Conservation (phyloP, 2,888 invertebrate species). For the Formica aserva region DNA sequence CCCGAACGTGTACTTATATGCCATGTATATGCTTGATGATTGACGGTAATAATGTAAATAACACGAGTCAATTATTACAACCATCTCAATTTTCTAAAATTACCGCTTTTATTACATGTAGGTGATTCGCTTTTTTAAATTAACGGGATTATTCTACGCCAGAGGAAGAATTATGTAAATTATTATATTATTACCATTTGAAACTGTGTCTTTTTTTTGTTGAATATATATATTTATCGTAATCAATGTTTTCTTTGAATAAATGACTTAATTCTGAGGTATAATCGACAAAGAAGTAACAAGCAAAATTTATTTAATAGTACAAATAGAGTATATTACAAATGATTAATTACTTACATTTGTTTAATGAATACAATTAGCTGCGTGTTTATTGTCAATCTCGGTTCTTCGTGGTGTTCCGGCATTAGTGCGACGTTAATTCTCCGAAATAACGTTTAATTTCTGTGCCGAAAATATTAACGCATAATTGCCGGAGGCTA, state of each 20-base stretch:
- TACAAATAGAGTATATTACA: background rate
- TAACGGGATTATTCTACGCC: background rate
- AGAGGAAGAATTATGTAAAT: background rate
- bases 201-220: background rate
- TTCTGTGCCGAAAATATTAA: slow-evolving; percentile 62
- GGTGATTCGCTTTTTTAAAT: background rate
- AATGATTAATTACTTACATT: background rate
- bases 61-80: background rate
- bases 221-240: background rate
- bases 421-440: slow-evolving; percentile 55
- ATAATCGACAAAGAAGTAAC: background rate
- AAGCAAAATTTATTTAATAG: background rate
- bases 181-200: background rate
- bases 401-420: slow-evolving; percentile 52
- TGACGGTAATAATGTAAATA: slow-evolving; percentile 16
- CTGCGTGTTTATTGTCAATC: background rate
- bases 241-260: background rate
- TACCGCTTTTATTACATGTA: background rate
- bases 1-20: background rate
- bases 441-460: slow-evolving; percentile 60
- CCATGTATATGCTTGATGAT: slow-evolving; percentile 4
- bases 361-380: slow-evolving; percentile 12
- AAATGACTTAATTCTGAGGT: background rate
- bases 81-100: slow-evolving; percentile 1
- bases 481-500: slow-evolving; percentile 55